These are phyloP conservation scores for Cariama cristata DNA, from an alignment of 2,113 vertebrate genomes.

Conservation along the genomic window DNA sequence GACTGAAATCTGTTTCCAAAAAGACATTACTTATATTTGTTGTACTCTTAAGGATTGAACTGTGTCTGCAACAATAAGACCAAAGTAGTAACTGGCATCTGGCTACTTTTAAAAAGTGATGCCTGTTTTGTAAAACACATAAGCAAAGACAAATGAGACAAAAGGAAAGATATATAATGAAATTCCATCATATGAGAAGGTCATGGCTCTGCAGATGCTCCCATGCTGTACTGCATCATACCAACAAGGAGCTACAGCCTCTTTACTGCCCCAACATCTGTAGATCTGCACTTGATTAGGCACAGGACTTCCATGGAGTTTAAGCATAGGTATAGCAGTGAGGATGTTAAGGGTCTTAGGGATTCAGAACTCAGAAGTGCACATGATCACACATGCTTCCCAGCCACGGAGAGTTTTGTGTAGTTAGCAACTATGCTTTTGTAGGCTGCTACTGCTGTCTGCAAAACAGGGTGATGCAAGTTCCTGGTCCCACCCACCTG, in stretches of 20 bases:
- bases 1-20: not conserved
- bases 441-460: not conserved
- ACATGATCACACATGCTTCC: not conserved
- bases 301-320: not conserved
- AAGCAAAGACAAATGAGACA: not conserved
- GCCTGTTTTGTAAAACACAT: not conserved
- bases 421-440: not conserved
- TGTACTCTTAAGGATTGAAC: not conserved
- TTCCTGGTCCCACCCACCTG: slow-evolving; percentile 16
- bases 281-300: not conserved
- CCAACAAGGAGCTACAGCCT: not conserved
- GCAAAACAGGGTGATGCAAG: not conserved
- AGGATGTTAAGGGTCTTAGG: not conserved
- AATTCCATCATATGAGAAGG: not conserved
- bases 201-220: not conserved
- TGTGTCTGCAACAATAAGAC: not conserved
- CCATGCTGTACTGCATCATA: not conserved
- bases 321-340: not conserved
- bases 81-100: not conserved
- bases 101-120: not conserved
- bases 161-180: not conserved
- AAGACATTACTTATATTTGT: not conserved
- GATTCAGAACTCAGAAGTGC: not conserved
- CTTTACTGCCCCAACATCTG: not conserved
- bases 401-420: not conserved